Evolutionary conservation across 37 sponge, comb jelly and placozoan species (phyloP).

Genomic region (Aplysina aerophoba): DNA sequence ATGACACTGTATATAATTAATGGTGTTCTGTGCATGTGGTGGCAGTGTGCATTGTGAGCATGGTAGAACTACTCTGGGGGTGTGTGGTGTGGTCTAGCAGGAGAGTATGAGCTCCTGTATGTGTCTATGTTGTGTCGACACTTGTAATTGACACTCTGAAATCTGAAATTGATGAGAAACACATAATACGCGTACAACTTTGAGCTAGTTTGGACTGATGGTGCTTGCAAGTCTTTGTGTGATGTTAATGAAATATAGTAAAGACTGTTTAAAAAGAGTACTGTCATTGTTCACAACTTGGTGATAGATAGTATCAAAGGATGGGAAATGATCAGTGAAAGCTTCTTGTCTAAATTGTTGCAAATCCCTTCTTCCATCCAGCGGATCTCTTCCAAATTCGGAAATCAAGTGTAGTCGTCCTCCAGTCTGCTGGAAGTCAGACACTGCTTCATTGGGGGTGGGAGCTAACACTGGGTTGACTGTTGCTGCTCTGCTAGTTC

Average conservation of each 20-base stretch:
- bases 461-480: not conserved
- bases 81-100: no score
- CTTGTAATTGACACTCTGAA: no score
- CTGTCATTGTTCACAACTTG: conserved; percentile 15
- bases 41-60: no score
- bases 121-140: no score
- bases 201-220: not conserved
- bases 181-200: not conserved
- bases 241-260: not conserved
- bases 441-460: not conserved
- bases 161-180: no score
- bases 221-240: not conserved
- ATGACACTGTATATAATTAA: no score
- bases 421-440: no score
- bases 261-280: not conserved
- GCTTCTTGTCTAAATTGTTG: conserved; percentile 3
- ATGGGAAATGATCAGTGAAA: conserved; percentile 17
- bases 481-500: not conserved
- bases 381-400: conserved; percentile 30
- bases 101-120: no score
- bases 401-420: not conserved
- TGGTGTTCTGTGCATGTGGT: no score
- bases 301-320: conserved; percentile 34
- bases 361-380: not conserved
- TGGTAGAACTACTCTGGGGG: no score